Evolutionary conservation across 2,888 invertebrate species (phyloP).

Genomic region (Leptopilina myrica): DNA sequence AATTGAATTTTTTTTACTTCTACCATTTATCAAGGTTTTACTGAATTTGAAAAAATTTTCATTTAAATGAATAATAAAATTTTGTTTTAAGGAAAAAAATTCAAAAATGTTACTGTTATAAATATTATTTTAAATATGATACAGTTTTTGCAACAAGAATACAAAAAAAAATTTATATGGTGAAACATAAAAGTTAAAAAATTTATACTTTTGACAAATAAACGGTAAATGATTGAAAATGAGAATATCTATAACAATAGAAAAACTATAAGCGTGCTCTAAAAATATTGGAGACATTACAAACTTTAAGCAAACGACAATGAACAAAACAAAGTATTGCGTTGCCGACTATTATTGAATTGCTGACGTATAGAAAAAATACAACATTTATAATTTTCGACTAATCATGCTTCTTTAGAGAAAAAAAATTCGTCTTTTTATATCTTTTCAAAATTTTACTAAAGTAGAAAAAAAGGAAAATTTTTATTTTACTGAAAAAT

Average conservation of each 20-base stretch:
- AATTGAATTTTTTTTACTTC: no score
- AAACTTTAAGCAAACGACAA: conserved; percentile 2
- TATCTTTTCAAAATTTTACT: no score
- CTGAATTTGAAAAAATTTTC: background rate
- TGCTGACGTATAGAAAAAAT: background rate
- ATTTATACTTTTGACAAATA: background rate
- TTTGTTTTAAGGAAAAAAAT: no score
- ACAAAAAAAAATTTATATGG: background rate
- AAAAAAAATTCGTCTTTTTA: no score
- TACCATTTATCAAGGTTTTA: background rate
- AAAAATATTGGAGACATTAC: conserved; percentile 9
- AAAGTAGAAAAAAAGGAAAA: no score
- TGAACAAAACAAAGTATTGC: background rate
- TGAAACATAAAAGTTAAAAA: background rate
- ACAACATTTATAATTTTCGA: conserved; percentile 9
- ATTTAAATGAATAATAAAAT: background rate
- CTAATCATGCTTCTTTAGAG: background rate
- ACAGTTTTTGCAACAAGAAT: no score
- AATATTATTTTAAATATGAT: no score
- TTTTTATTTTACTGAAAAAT: no score
- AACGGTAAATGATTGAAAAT: background rate
- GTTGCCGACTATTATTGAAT: conserved; percentile 13
- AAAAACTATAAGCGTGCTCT: conserved; percentile 20
- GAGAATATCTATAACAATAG: background rate
- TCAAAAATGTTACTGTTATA: no score